Evolutionary conservation across 2,797 vertebrate species (phyloP).

Genomic region (Sparidentex hasta): DNA sequence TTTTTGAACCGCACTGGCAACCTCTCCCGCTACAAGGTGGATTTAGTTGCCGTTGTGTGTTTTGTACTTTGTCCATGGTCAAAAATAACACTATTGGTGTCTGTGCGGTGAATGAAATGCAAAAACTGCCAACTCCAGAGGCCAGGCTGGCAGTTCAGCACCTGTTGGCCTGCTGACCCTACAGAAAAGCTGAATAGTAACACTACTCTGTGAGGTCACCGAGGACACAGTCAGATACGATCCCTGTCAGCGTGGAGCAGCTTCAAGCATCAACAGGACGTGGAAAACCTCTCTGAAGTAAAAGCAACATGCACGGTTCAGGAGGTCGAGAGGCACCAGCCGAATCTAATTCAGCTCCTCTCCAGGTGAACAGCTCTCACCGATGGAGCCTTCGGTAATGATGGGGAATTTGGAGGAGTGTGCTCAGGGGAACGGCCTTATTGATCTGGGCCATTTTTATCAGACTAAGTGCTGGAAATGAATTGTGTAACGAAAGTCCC

Average conservation of each 20-base stretch:
- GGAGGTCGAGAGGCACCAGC: constrained; percentile 27
- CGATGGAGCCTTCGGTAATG: constrained; percentile 25
- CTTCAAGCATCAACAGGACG: constrained; percentile 22
- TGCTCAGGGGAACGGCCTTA: constrained; percentile 11
- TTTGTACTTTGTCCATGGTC: not conserved
- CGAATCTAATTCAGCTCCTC: constrained; percentile 17
- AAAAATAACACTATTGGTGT: not conserved
- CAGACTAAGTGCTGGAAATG: constrained; percentile 18
- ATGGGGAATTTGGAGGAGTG: constrained; percentile 35
- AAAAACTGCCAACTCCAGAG: constrained; percentile 4
- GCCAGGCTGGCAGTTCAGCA: constrained; percentile 5
- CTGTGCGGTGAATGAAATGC: not conserved
- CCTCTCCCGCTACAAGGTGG: no score
- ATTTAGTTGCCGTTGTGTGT: not conserved
- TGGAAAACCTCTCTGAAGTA: constrained; percentile 26
- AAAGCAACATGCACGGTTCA: constrained; percentile 31
- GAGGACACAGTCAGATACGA: constrained; percentile 18
- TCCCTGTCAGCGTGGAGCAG: constrained; percentile 26
- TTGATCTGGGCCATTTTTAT: constrained; percentile 42
- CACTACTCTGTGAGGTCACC: constrained; percentile 29
- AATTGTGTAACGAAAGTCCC: constrained; percentile 9
- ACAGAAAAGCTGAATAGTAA: constrained; percentile 28
- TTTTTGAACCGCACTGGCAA: not conserved
- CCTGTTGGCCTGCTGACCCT: constrained; percentile 28
- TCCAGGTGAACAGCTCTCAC: constrained; percentile 8